These are phyloP conservation scores for Noctilio leporinus DNA, from an alignment of 2,113 vertebrate genomes.

Conservation along the genomic window DNA sequence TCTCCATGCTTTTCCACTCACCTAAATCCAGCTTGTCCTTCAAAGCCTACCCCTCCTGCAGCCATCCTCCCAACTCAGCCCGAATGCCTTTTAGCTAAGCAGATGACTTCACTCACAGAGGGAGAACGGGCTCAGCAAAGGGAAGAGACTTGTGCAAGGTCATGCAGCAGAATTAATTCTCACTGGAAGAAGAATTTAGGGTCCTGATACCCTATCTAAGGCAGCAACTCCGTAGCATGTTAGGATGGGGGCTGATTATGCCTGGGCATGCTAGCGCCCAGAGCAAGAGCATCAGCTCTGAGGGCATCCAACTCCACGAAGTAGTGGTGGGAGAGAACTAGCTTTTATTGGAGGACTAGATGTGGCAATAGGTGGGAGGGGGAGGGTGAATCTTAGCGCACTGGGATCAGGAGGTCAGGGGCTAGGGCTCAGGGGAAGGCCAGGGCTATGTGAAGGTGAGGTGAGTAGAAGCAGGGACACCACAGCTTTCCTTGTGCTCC, in stretches of 20 bases:
- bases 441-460: slow-evolving; percentile 66
- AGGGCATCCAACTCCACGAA: rapidly evolving
- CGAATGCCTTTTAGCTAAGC: not conserved
- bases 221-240: not conserved
- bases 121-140: not conserved
- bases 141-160: not conserved
- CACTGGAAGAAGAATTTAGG: not conserved
- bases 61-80: not conserved
- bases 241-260: not conserved
- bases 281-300: not conserved
- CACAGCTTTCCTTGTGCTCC: slow-evolving; percentile 81
- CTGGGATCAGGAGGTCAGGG: not conserved
- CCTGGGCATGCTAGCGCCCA: not conserved
- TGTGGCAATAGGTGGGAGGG: rapidly evolving
- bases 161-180: not conserved
- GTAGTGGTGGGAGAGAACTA: not conserved
- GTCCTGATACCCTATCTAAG: not conserved
- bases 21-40: not conserved
- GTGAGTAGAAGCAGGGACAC: slow-evolving; percentile 76
- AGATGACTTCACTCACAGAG: not conserved
- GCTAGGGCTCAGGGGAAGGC: not conserved
- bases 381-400: too few relatives aligned
- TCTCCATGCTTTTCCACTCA: not conserved
- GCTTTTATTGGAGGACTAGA: not conserved
- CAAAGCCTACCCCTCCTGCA: not conserved